Percentiles rank a stretch among this genome's conserved stretches.
These are phyloP conservation scores for Argopecten irradians DNA, from an alignment of 1,140 invertebrate species.

Conservation along the genomic window DNA sequence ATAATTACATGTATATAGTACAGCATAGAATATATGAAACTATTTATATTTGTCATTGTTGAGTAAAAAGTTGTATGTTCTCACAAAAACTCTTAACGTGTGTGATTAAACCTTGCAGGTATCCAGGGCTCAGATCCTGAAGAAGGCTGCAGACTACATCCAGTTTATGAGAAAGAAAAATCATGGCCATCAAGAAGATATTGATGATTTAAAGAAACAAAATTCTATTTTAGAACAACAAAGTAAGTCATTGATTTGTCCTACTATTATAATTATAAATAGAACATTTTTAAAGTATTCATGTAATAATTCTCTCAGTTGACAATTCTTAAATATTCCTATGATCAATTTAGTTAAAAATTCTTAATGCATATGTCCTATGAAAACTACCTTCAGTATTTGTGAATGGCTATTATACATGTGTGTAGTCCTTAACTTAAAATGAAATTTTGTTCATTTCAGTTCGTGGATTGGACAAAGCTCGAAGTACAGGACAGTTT, in stretches of 20 bases:
- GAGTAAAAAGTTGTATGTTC: too few relatives aligned
- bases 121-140: slow-evolving; percentile 97
- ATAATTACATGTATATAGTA: too few relatives aligned
- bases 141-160: slow-evolving; percentile 98
- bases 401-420: too few relatives aligned
- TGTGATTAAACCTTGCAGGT: slow-evolving; percentile 81
- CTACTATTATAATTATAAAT: slow-evolving; percentile 16
- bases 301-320: too few relatives aligned
- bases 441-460: slow-evolving; percentile 70
- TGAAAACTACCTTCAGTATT: too few relatives aligned
- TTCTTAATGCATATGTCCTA: too few relatives aligned
- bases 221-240: slow-evolving; percentile 93
- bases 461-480: slow-evolving; percentile 85
- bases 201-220: slow-evolving; percentile 94
- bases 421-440: too few relatives aligned
- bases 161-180: slow-evolving; percentile 96
- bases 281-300: too few relatives aligned
- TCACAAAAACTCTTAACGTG: slow-evolving; percentile 6
- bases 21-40: too few relatives aligned
- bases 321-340: too few relatives aligned
- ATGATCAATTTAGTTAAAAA: too few relatives aligned
- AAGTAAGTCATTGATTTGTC: slow-evolving; percentile 81
- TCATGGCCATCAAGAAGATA: slow-evolving; percentile 93
- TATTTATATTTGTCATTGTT: too few relatives aligned
- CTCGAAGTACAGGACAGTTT: slow-evolving; percentile 83